These are phyloP conservation scores for Dreissena rostriformis DNA, from an alignment of 1,140 invertebrate species.

Conservation along the genomic window DNA sequence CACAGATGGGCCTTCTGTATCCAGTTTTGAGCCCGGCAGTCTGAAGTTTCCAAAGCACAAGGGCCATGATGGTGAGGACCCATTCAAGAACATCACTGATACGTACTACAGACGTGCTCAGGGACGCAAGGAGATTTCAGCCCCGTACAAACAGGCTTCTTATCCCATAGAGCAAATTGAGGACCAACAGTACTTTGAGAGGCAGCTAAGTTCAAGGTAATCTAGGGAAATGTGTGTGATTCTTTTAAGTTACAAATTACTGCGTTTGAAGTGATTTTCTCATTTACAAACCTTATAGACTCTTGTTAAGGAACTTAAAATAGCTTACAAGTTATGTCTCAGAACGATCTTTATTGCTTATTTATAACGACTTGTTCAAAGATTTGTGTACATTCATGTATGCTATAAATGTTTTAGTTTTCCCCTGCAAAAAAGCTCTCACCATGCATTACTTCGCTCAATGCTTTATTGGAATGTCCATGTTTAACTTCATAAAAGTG, in stretches of 20 bases:
- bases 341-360: background rate
- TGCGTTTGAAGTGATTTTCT: no score
- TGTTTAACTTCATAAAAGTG: no score
- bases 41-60: conserved; percentile 72
- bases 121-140: conserved; percentile 60
- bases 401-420: no score
- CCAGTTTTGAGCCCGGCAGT: conserved; percentile 64
- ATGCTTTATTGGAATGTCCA: no score
- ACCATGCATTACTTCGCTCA: no score
- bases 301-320: background rate
- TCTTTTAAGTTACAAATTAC: no score
- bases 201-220: conserved; percentile 88
- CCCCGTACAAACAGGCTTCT: conserved; percentile 95
- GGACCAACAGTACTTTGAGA: conserved; percentile 94
- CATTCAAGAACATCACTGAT: conserved; percentile 70
- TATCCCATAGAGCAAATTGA: conserved; percentile 99
- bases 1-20: no score
- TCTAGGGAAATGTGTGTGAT: background rate
- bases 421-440: no score
- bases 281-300: background rate
- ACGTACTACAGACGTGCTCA: conserved; percentile 60
- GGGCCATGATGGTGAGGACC: conserved; percentile 67
- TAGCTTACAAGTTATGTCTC: no score
- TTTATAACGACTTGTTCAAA: background rate
- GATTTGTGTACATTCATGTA: background rate